A percentile compares a stretch with the other conserved stretches of the same genome.
Conservation (phyloP, 2,888 invertebrate genomes). For the Cantharis nigra region DNA sequence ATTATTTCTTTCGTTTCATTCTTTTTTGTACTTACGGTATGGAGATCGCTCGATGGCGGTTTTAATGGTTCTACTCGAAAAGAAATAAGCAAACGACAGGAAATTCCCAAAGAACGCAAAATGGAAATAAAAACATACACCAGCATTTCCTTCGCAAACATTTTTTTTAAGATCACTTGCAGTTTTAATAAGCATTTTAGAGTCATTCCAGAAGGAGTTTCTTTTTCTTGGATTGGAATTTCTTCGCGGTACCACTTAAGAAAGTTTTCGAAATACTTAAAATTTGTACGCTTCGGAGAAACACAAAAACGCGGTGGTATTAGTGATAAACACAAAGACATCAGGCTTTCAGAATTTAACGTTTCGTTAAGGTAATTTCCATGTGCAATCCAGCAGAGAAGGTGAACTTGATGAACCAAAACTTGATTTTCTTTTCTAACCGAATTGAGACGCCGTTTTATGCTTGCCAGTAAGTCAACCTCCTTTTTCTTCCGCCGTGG, state of each 20-base stretch:
- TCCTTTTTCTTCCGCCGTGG: conserved; percentile 61
- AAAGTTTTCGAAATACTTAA: conserved; percentile 77
- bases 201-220: conserved; percentile 38
- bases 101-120: conserved; percentile 78
- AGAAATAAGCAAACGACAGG: conserved; percentile 80
- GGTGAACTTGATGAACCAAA: conserved; percentile 82
- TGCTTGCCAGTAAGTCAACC: conserved; percentile 73
- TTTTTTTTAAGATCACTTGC: conserved; percentile 66
- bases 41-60: conserved; percentile 67
- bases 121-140: conserved; percentile 77
- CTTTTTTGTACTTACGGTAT: conserved; percentile 60
- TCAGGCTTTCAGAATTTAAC: conserved; percentile 68
- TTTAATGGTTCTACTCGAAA: conserved; percentile 77
- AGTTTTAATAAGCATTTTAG: conserved; percentile 59
- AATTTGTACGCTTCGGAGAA: conserved; percentile 73
- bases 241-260: conserved; percentile 76
- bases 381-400: conserved; percentile 81
- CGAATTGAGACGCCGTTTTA: conserved; percentile 78
- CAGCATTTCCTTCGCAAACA: conserved; percentile 69
- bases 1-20: conserved; percentile 3
- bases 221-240: conserved; percentile 63
- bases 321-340: conserved; percentile 72
- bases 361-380: conserved; percentile 74
- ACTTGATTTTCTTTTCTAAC: conserved; percentile 79
- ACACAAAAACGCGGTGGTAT: conserved; percentile 76